Evolutionary conservation across 2,113 vertebrate species (phyloP).

Genomic region (Ammodytes marinus): DNA sequence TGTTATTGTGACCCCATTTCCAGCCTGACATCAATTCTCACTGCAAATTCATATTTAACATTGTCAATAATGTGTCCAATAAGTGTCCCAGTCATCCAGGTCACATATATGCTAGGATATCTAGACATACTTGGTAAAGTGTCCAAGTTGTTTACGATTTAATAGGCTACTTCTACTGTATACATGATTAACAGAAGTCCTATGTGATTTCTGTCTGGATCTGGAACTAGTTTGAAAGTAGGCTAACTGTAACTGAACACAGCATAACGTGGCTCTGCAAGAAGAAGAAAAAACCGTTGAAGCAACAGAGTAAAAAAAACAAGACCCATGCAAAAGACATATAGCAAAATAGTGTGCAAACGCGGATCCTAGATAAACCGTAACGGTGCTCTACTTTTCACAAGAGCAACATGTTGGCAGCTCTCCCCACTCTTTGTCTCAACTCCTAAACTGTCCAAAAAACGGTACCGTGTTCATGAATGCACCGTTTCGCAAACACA

Average conservation of each 20-base stretch:
- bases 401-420: slow-evolving; percentile 7
- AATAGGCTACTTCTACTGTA: not conserved
- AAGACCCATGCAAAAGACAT: slow-evolving; percentile 1
- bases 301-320: not conserved
- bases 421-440: not conserved
- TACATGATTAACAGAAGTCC: not conserved
- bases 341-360: not conserved
- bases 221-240: too few relatives aligned
- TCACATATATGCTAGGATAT: not conserved
- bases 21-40: not conserved
- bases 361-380: not conserved
- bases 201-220: not conserved
- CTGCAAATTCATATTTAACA: not conserved
- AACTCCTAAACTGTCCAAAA: not conserved
- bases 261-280: too few relatives aligned
- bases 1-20: not conserved
- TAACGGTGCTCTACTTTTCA: not conserved
- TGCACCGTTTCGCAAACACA: slow-evolving; percentile 26
- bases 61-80: not conserved
- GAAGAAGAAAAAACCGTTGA: not conserved
- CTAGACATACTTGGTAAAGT: not conserved
- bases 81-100: not conserved
- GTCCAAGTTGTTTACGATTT: not conserved
- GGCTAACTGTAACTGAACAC: too few relatives aligned
- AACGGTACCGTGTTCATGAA: not conserved